Percentiles rank a stretch among this genome's conserved stretches.
Evolutionary conservation across 2,888 invertebrate species (phyloP).

Genomic region (Euzophera pinguis): DNA sequence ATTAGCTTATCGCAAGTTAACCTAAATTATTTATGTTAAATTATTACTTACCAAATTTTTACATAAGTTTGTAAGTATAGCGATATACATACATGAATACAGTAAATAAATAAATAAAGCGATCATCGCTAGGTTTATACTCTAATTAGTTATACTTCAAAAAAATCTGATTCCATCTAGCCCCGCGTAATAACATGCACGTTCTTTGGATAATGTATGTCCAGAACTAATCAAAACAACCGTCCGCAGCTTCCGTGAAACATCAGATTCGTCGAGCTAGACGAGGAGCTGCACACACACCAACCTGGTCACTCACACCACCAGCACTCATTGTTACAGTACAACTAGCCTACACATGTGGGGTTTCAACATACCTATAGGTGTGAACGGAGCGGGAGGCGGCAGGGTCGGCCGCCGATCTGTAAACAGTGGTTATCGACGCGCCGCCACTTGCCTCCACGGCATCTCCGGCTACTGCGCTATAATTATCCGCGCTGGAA

Average conservation of each 20-base stretch:
- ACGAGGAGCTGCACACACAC: constrained; percentile 14
- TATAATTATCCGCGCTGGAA: constrained; percentile 75
- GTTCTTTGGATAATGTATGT: constrained; percentile 28
- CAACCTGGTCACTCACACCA: constrained; percentile 28
- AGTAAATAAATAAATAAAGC: no score
- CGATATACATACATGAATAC: no score
- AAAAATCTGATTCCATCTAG: not conserved
- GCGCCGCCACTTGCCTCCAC: constrained; percentile 72
- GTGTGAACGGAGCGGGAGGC: constrained; percentile 67
- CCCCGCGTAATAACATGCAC: constrained; percentile 22
- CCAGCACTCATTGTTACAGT: constrained; percentile 46
- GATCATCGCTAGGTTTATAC: no score
- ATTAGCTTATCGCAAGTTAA: not conserved
- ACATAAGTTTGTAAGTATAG: no score
- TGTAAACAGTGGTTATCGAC: constrained; percentile 77
- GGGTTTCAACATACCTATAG: constrained; percentile 65
- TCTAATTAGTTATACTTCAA: constrained; percentile 6
- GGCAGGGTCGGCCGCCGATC: constrained; percentile 72
- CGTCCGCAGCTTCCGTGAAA: constrained; percentile 32
- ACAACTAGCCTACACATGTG: constrained; percentile 44
- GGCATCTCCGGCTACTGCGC: constrained; percentile 70
- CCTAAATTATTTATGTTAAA: no score
- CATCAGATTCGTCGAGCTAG: constrained; percentile 18
- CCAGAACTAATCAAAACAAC: constrained; percentile 37
- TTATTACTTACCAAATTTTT: no score